These are phyloP conservation scores for Ypsolopha sequella DNA, from an alignment of 2,888 invertebrate genomes.

Conservation along the genomic window DNA sequence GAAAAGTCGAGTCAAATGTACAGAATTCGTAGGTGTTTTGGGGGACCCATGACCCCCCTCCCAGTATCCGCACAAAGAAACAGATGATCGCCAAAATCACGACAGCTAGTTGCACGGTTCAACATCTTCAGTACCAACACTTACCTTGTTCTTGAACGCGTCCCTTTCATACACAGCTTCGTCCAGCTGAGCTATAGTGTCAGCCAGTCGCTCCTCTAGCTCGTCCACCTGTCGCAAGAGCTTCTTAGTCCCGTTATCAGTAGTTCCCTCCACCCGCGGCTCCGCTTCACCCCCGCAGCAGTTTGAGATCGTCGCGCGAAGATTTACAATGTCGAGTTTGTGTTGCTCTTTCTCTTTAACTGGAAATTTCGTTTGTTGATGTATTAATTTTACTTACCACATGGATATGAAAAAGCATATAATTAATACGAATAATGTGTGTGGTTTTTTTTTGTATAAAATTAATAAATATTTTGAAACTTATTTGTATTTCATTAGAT, in stretches of 20 bases:
- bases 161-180: slow-evolving; percentile 65
- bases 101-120: too few species aligned
- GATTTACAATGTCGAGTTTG: slow-evolving; percentile 42
- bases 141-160: slow-evolving; percentile 49
- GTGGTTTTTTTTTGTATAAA: too few species aligned
- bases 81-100: too few species aligned
- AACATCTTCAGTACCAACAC: not conserved
- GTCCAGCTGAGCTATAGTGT: slow-evolving; percentile 62
- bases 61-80: too few species aligned
- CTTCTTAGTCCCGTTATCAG: slow-evolving; percentile 22
- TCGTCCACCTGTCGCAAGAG: slow-evolving; percentile 59
- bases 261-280: slow-evolving; percentile 14
- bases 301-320: slow-evolving; percentile 47
- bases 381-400: too few species aligned
- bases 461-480: too few species aligned
- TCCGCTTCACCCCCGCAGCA: slow-evolving; percentile 39
- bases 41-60: too few species aligned
- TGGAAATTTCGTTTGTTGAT: slow-evolving; percentile 16
- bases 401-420: too few species aligned
- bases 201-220: slow-evolving; percentile 61
- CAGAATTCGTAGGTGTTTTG: too few species aligned
- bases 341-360: slow-evolving; percentile 54
- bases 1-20: too few species aligned
- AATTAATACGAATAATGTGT: too few species aligned
- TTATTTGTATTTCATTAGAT: too few species aligned